These are phyloP conservation scores for Palythoa heliodiscus DNA, from an alignment of 92 coral and sea anemone genomes.

Conservation along the genomic window DNA sequence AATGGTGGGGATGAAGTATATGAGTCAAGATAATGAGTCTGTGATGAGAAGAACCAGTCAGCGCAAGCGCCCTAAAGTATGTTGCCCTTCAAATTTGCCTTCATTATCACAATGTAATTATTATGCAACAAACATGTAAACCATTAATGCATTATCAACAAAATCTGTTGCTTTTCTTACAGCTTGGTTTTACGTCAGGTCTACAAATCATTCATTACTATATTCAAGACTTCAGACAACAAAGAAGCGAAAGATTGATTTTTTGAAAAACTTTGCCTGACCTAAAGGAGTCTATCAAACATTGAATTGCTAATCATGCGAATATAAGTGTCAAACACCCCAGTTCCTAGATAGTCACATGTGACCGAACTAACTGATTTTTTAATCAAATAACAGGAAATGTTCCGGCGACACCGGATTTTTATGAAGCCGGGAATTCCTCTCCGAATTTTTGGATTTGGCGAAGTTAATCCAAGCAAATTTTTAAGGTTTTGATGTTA, in stretches of 20 bases:
- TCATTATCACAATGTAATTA: slow-evolving; percentile 76
- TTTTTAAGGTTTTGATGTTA: slow-evolving; percentile 9
- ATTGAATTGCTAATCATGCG: slow-evolving; percentile 39
- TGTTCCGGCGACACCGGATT: slow-evolving; percentile 33
- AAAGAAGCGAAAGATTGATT: slow-evolving; percentile 16
- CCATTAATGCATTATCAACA: slow-evolving; percentile 34
- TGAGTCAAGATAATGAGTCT: slow-evolving; percentile 63
- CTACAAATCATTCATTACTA: slow-evolving; percentile 25
- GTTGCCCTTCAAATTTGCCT: slow-evolving; percentile 67
- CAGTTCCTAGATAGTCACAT: slow-evolving; percentile 14
- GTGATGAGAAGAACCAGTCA: slow-evolving; percentile 90
- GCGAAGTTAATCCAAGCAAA: slow-evolving; percentile 22
- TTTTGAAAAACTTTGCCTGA: slow-evolving; percentile 38
- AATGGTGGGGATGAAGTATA: slow-evolving; percentile 56
- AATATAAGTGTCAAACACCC: slow-evolving; percentile 4
- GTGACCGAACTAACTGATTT: slow-evolving; percentile 20
- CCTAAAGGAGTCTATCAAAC: slow-evolving; percentile 44
- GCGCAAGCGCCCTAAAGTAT: slow-evolving; percentile 98
- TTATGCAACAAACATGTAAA: slow-evolving; percentile 36
- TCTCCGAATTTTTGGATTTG: slow-evolving; percentile 21
- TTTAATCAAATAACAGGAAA: background rate
- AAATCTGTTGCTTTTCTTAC: slow-evolving; percentile 41
- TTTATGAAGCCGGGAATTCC: slow-evolving; percentile 32
- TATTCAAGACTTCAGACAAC: slow-evolving; percentile 34
- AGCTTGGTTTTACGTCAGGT: slow-evolving; percentile 2